Base-by-base conservation (phyloP, 2,888 invertebrate species). In the Catocala nupta region DNA sequence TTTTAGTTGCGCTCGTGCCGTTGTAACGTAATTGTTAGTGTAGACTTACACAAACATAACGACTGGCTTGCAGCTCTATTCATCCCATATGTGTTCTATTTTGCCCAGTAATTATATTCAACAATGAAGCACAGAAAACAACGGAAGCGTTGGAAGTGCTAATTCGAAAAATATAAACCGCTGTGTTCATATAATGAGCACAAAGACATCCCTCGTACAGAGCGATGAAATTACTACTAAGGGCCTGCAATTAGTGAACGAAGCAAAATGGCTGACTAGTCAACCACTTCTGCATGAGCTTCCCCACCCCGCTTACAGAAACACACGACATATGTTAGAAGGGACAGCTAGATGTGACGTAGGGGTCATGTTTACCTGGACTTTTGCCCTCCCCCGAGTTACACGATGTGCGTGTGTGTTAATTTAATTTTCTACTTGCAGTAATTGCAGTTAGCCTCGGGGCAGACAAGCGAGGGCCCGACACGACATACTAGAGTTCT, bases 81-180 rank as follows among this genome's bases (percentile, higher is more conserved):
- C 68, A 78, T 70, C 70, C 71, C 77, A 81, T 79, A 80, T 77
- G 79, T 78, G 79, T 78, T 68, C 78, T 70, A 72, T 70, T 62
- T 68, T 69, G 80, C 70, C 81, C 81, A 77, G 82, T 86, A 87
- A 90, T 91, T 83, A 87, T 70, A 63, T 75, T 67, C 81, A 86
- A 92, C 90, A 91, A 91, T 90, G 90, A 84, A 78, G 81, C 81
- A 85, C 84, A 73, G 78, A 78, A 79, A 78, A 82, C 82, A 90
- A 86, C 90, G 90, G 91, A 91, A 90, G 83, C 82, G 81, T 85
- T 88, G 84, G 85, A 92, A 91, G 93, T 93, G 94, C 87, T 93
- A 94, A 94, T 93, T 93, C 88, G 93, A 92, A 91, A 92, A 93
- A 87, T 86, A 91, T 84, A 90, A 91, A 93, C 93, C 92, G 84